These are phyloP conservation scores for Anthonomus grandis DNA, from an alignment of 1,140 invertebrate species.

Conservation along the genomic window DNA sequence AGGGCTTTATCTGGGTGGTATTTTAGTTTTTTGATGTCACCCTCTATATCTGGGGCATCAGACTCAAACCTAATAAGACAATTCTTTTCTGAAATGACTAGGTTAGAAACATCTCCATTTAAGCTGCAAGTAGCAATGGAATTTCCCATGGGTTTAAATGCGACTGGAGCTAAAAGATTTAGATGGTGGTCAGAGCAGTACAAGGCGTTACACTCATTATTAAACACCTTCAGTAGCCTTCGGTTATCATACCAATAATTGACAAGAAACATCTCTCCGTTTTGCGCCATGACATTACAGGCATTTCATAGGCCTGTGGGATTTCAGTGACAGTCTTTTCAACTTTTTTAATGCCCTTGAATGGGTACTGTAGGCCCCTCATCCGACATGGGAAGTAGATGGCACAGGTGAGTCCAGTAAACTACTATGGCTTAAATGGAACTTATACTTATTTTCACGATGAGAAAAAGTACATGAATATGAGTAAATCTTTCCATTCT, in stretches of 20 bases:
- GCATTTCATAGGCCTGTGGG: constrained; percentile 8
- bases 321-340: constrained; percentile 12
- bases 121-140: constrained; percentile 28
- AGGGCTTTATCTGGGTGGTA: constrained; percentile 30
- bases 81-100: constrained; percentile 39
- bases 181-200: constrained; percentile 25
- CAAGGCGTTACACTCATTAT: constrained; percentile 19
- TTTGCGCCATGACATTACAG: constrained; percentile 36
- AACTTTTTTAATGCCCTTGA: constrained; percentile 28
- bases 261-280: constrained; percentile 36
- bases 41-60: constrained; percentile 21
- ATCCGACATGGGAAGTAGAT: constrained; percentile 32
- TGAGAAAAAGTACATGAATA: constrained; percentile 3
- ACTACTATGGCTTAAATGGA: neutral
- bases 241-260: constrained; percentile 29
- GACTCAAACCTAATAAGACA: constrained; percentile 29
- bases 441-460: neutral
- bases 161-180: constrained; percentile 22
- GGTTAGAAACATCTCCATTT: constrained; percentile 10
- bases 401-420: constrained; percentile 14
- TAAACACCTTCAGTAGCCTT: constrained; percentile 32
- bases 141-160: constrained; percentile 32
- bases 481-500: constrained; percentile 1
- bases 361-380: constrained; percentile 36
- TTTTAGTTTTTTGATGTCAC: constrained; percentile 23